Base-by-base conservation (phyloP, 1,140 invertebrate genomes). In the Zaprionus nigranus region DNA sequence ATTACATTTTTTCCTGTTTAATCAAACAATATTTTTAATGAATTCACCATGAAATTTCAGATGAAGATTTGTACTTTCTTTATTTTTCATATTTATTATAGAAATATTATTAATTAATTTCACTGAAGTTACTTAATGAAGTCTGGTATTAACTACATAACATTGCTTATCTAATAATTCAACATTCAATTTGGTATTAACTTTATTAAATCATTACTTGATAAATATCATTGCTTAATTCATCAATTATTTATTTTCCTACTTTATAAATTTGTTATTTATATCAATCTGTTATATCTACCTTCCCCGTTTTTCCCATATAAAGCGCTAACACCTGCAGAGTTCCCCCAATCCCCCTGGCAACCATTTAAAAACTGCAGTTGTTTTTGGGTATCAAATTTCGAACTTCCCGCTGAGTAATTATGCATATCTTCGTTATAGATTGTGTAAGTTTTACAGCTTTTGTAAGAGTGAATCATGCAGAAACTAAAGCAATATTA, bases 61-160 rank as follows among this genome's bases (percentile, higher is more conserved):
- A 28, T 28, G 6, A 28, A 6, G 6, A 6, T 28, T 28, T 28
- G 26, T 28, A 28, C 26, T 0, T 28, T 28, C 6, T 28, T 28
- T 28, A 28, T 7, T 0, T 30, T 30, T 30, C 7, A 30, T 30
- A 9, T 30, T 7, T 30, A 30, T 2, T 30, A 30, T 30, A 28
- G 0, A 0, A 28, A 28, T 0, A 28, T 7, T 7, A 28, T 28
- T 1, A 28, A 28, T 28, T 0, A 30, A 30, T 9, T 9, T 0
- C 28, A 30, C 2, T 30, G 28, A 0, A 6, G 28, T 30, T 11
- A 11, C 30, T 11, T 11, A 11, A 11, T 3, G 9, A 0, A 0
- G 30, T 0, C 0, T 0, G 9, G 0, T 30, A 11, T 30, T 11
- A 0, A 3, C 30, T 0, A 9, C 30, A 11, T 11, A 3, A 11